Evolutionary conservation across 2,797 vertebrate species (phyloP).

Genomic region (Sebastes reedi): DNA sequence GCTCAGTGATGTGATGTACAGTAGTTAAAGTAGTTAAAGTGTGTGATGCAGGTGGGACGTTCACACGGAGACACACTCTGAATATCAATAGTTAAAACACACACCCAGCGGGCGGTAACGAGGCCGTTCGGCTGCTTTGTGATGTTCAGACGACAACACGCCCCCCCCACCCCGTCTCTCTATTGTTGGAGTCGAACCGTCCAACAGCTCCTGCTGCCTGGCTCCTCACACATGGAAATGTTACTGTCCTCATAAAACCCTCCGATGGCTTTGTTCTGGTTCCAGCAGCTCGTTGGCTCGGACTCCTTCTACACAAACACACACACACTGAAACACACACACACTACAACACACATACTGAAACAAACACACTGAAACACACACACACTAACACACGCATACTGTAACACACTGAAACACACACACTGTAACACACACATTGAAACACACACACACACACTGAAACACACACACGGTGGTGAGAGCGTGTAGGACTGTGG

Average conservation of each 20-base stretch:
- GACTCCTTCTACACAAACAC: background rate
- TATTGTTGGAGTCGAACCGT: constrained; percentile 26
- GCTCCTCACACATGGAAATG: constrained; percentile 52
- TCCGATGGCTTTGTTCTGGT: too few relatives aligned
- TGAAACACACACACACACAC: too few relatives aligned
- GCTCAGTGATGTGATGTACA: background rate
- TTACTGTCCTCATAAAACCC: constrained; percentile 9
- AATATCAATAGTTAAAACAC: constrained; percentile 18
- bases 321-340: too few relatives aligned
- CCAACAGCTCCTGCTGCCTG: background rate
- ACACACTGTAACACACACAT: too few relatives aligned
- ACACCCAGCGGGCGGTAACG: constrained; percentile 21
- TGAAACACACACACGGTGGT: background rate
- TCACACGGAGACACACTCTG: constrained; percentile 26
- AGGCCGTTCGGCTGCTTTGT: constrained; percentile 54
- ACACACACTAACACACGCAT: background rate
- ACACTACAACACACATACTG: too few relatives aligned
- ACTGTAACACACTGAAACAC: too few relatives aligned
- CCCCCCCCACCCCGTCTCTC: background rate
- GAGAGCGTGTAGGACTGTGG: constrained; percentile 60
- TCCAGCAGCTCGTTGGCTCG: background rate
- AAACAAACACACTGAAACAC: too few relatives aligned
- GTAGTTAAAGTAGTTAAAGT: background rate
- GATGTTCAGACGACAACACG: constrained; percentile 37
- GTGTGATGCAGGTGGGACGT: constrained; percentile 29